A percentile compares a stretch with the other conserved stretches of the same genome.
phyloP scores from a whole-genome alignment of 2,888 invertebrate species.

The Nezara viridula region DNA sequence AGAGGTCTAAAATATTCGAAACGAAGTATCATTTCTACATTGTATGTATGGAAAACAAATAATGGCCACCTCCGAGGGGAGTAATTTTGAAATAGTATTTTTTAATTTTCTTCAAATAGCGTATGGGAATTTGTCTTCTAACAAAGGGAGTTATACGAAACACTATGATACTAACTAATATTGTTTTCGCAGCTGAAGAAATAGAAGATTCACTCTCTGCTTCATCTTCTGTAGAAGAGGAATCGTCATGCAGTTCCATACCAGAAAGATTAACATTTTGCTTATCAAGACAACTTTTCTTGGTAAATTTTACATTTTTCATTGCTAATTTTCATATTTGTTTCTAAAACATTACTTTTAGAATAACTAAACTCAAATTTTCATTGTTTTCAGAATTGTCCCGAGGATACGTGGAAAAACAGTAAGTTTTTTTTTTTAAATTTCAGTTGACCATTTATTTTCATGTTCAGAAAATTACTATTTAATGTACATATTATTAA shows the following conservation, averaged over 20 bases:
- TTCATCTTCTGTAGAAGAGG: slow-evolving; percentile 50
- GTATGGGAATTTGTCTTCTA: no score
- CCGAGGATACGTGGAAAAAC: slow-evolving; percentile 60
- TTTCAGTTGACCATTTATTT: background rate
- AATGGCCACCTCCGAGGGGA: no score
- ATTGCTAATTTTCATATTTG: no score
- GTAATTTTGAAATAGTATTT: no score
- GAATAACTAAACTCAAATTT: background rate
- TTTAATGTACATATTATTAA: background rate
- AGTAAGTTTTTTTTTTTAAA: slow-evolving; percentile 59
- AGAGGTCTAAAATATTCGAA: no score
- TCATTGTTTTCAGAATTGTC: slow-evolving; percentile 61
- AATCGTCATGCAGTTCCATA: slow-evolving; percentile 59
- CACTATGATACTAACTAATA: no score
- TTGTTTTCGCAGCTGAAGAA: slow-evolving; percentile 3
- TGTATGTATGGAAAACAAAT: no score
- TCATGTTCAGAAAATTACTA: background rate
- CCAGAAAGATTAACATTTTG: slow-evolving; percentile 62
- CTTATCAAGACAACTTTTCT: slow-evolving; percentile 61
- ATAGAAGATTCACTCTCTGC: slow-evolving; percentile 5
- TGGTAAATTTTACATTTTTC: slow-evolving; percentile 53
- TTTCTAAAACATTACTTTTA: no score
- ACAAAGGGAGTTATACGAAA: no score
- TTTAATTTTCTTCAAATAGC: no score
- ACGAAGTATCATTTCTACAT: no score